Evolutionary conservation across 2,888 invertebrate species (phyloP).

Genomic region (Drosophila picticornis): DNA sequence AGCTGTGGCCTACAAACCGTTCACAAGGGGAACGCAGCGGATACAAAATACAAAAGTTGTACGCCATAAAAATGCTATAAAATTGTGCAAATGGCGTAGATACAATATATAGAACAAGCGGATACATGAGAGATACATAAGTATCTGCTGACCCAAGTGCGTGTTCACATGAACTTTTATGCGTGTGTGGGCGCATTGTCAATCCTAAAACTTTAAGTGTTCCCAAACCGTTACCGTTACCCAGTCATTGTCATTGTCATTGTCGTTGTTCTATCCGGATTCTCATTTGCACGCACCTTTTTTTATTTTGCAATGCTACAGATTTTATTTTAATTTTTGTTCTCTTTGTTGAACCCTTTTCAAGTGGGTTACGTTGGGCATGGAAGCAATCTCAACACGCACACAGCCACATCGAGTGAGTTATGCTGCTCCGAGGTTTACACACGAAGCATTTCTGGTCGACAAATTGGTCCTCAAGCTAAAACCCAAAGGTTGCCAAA

Average conservation of each 20-base stretch:
- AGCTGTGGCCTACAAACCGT: conserved; percentile 22
- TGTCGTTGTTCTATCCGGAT: conserved; percentile 43
- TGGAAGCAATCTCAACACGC: conserved; percentile 47
- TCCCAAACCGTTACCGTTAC: conserved; percentile 22
- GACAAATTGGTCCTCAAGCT: conserved; percentile 72
- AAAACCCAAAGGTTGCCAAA: conserved; percentile 48
- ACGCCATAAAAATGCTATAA: conserved; percentile 75
- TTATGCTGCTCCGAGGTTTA: conserved; percentile 59
- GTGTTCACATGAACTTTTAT: conserved; percentile 69
- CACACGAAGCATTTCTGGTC: conserved; percentile 49
- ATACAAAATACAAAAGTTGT: conserved; percentile 62
- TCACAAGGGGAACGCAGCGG: conserved; percentile 7
- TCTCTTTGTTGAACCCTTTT: conserved; percentile 40
- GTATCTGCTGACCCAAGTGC: conserved; percentile 75
- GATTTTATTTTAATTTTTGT: conserved; percentile 67
- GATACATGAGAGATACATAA: conserved; percentile 40
- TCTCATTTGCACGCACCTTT: conserved; percentile 42
- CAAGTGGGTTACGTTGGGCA: conserved; percentile 3
- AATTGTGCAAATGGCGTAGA: conserved; percentile 73
- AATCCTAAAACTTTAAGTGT: conserved; percentile 55
- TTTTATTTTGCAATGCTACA: conserved; percentile 31
- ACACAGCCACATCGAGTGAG: conserved; percentile 57
- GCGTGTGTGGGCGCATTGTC: conserved; percentile 50
- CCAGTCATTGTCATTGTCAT: conserved; percentile 37
- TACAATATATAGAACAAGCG: conserved; percentile 45